Percentiles rank a stretch among this genome's conserved stretches.
These are phyloP conservation scores for Stenotaenia linearis DNA, from an alignment of 2,888 invertebrate genomes.

Conservation along the genomic window DNA sequence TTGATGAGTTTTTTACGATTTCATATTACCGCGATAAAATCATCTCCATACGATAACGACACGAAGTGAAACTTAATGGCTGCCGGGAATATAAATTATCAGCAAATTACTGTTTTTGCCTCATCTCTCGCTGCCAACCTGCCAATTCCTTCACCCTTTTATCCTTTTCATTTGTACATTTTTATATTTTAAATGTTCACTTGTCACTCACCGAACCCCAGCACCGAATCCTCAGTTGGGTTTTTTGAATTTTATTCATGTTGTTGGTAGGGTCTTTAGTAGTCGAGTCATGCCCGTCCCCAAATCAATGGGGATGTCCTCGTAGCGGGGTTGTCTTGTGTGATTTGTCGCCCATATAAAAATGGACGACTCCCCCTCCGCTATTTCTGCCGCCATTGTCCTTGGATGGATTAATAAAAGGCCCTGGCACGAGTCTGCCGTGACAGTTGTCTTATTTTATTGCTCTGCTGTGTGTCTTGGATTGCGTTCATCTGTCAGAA, in stretches of 20 bases:
- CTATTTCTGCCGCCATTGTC: constrained; percentile 7
- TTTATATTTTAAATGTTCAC: neutral
- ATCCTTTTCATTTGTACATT: neutral
- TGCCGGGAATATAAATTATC: neutral
- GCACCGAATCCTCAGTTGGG: neutral
- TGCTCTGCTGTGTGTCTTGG: constrained; percentile 15
- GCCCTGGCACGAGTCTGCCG: constrained; percentile 15
- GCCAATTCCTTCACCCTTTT: neutral
- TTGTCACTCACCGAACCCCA: neutral
- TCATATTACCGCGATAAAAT: neutral
- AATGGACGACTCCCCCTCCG: constrained; percentile 7
- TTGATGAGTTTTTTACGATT: neutral
- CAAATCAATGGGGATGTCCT: constrained; percentile 1
- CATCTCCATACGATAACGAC: constrained; percentile 3
- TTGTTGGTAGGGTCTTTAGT: neutral
- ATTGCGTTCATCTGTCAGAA: constrained; percentile 19
- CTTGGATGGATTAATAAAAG: constrained; percentile 19
- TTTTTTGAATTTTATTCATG: constrained; percentile 2
- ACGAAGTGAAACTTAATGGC: neutral
- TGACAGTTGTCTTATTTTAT: constrained; percentile 19
- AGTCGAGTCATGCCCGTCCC: neutral
- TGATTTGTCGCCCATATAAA: constrained; percentile 19
- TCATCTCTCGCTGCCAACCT: neutral
- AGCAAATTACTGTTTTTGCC: neutral
- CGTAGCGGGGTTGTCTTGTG: neutral